Evolutionary conservation across 53 echinoderm and acorn worm species (phyloP), one percentile per base, ranked within the genome.

Genomic region (Paelopatides confundens): DNA sequence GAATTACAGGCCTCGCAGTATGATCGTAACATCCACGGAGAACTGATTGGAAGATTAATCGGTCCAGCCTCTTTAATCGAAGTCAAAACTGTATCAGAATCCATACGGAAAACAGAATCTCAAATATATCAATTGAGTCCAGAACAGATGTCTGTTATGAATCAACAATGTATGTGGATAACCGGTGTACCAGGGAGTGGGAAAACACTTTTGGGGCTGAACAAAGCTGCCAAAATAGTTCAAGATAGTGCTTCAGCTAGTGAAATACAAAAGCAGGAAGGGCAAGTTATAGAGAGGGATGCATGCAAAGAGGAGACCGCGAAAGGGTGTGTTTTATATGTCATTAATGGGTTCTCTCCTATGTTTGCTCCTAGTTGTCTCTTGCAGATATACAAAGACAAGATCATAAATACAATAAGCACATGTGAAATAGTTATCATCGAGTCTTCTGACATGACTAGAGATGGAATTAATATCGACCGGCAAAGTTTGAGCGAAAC

Each of bases 161-260:
- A 18, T 31, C 47, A 21, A 21, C 24, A 50, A 4, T 0, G 11
- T 7, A 12, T 27, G 34, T 79, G 50, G 79, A 48, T 79, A 9
- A 52, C 54, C 23, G 79, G 79, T 10, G 51, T 34, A 31, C 79
- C 79, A 17, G 79, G 79, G 48, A 79, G 79, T 79, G 79, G 79
- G 10, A 79, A 79, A 46, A 76, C 76, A 43, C 6, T 40, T 9
- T 4, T 76, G 11, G 76, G 35, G 18, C 23, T 76, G 76, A 21
- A 18, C 21, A 76, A 76, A 43, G 76, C 76, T 21, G 48, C 18
- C 7, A 46, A 76, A 76, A 76, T 76, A 76, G 15, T 43, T 8
- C 10, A 43, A 4, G 76, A 38, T 26, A 24, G 48, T 21, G 23
- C 26, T 27, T 38, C 39, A n/a, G 47, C 1, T 76, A 13, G 15